Evolutionary conservation across 2,888 invertebrate species (phyloP).

Genomic region (Phyllotreta striolata): DNA sequence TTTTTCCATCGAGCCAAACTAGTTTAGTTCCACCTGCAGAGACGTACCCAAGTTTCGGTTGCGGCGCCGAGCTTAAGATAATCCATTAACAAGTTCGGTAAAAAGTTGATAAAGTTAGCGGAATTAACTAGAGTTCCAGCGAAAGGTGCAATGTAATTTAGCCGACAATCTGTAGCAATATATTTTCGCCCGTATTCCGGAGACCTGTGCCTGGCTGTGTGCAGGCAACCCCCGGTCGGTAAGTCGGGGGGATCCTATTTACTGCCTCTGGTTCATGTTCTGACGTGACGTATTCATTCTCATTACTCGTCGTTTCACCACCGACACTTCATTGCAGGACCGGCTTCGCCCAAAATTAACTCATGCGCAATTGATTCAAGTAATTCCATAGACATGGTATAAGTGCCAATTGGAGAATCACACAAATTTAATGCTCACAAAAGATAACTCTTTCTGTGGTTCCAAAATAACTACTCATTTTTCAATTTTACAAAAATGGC

Average conservation of each 20-base stretch:
- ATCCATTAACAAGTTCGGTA: slow-evolving; percentile 33
- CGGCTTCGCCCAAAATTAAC: neutral
- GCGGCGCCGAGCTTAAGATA: slow-evolving; percentile 22
- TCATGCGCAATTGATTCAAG: neutral
- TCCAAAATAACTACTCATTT: too few relatives aligned
- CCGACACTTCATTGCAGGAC: slow-evolving; percentile 44
- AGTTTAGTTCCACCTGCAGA: neutral
- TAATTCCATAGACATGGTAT: neutral
- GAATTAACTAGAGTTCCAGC: slow-evolving; percentile 39
- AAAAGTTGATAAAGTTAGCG: slow-evolving; percentile 37
- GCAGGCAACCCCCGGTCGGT: slow-evolving; percentile 45
- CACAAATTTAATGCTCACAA: too few relatives aligned
- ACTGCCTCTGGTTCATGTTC: slow-evolving; percentile 56
- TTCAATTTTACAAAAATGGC: too few relatives aligned
- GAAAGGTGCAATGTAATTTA: slow-evolving; percentile 53
- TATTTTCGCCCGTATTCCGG: slow-evolving; percentile 33
- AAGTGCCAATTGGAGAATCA: too few relatives aligned
- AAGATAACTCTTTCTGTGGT: too few relatives aligned
- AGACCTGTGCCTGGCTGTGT: slow-evolving; percentile 31
- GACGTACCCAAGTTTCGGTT: slow-evolving; percentile 9
- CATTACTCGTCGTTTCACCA: slow-evolving; percentile 60
- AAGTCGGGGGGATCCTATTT: slow-evolving; percentile 53
- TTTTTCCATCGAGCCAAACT: neutral
- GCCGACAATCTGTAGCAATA: slow-evolving; percentile 57
- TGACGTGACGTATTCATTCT: slow-evolving; percentile 60